Base-by-base conservation (phyloP, 2,888 invertebrate genomes). In the Cyaniris semiargus region DNA sequence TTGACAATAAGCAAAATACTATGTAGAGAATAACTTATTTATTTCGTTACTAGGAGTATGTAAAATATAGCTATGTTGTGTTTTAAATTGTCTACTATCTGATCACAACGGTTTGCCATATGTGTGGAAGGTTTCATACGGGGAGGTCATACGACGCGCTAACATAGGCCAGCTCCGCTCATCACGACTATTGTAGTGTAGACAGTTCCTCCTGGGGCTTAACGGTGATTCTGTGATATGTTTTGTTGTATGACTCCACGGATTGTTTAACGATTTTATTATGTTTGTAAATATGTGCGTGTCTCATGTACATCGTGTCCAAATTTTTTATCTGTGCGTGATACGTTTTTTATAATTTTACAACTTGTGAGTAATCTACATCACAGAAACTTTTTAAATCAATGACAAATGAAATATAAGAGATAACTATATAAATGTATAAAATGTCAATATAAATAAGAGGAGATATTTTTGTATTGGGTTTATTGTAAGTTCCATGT, bases 381-480 rank as follows among this genome's bases (percentile, higher is more conserved):
- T 88, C 88, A 90, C 88, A 88, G 80, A 80, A 78, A 58, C 80
- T 81, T 83, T 85, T 83, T 82, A 81, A 82, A 78, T 83, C 80
- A 80, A 83, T 66, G 27, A 76, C 27, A 82, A 81, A 83, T 82
- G 80, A 80, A 83, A 82, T 81, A 83, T 84, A 83, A 82, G 83
- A 80, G 81, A 85, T 82, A 84, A 85, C 85, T 80, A 82, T 80
- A 90, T 90, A 87, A 89, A 88, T 90, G 85, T 86, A 86, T 86
- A 89, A 53, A 87, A 89, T 82, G 90, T 92, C 91, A 90, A 89
- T 90, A 90, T 87, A 83, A 83, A 84, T 92, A 90, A 93, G 88
- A 93, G 87, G 88, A 92, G 89, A 90, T 94, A 94, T 94, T 94
- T 94, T 94, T 94, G 88, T 94, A 94, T 94, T 87, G 92, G 93